Percentiles rank a stretch among this genome's conserved stretches.
phyloP scores from a whole-genome alignment of 2,797 vertebrate genomes.

The Setipinna tenuifilis region DNA sequence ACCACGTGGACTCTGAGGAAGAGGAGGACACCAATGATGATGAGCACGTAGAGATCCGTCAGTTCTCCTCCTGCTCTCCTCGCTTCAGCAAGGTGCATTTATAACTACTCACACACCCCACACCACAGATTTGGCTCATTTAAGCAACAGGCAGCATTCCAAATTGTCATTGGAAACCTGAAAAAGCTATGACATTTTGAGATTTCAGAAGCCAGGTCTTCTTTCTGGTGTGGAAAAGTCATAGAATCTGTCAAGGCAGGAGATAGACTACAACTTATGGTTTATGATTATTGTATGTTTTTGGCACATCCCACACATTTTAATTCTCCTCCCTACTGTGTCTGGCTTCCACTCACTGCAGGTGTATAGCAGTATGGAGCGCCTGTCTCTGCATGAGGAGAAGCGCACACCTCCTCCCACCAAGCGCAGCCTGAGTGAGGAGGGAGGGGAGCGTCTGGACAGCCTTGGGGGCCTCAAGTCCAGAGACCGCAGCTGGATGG shows the following conservation, averaged over 20 bases:
- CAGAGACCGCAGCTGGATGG: slow-evolving; percentile 89
- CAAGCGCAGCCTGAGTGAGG: slow-evolving; percentile 94
- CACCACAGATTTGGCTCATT: too few species aligned
- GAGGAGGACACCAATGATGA: slow-evolving; percentile 98
- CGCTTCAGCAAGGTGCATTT: slow-evolving; percentile 90
- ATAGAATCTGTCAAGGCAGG: too few species aligned
- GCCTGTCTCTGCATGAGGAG: slow-evolving; percentile 91
- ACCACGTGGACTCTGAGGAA: slow-evolving; percentile 93
- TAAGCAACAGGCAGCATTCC: too few species aligned
- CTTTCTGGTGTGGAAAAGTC: neutral
- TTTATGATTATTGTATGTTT: too few species aligned
- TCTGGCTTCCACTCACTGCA: slow-evolving; percentile 52
- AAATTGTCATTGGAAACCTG: too few species aligned
- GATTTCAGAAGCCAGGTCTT: neutral
- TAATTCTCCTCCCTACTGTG: too few species aligned
- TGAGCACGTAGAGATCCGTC: slow-evolving; percentile 89
- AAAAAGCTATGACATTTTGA: too few species aligned
- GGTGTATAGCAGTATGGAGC: slow-evolving; percentile 98
- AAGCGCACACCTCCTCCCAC: slow-evolving; percentile 86
- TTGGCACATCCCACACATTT: too few species aligned
- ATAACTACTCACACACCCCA: neutral
- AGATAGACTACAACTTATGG: too few species aligned
- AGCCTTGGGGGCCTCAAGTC: slow-evolving; percentile 83
- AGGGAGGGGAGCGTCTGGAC: slow-evolving; percentile 87
- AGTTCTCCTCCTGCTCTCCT: slow-evolving; percentile 96